Percentiles rank a stretch among this genome's conserved stretches.
phyloP scores from a whole-genome alignment of 2,113 vertebrate genomes.

The Hemibagrus wyckioides region DNA sequence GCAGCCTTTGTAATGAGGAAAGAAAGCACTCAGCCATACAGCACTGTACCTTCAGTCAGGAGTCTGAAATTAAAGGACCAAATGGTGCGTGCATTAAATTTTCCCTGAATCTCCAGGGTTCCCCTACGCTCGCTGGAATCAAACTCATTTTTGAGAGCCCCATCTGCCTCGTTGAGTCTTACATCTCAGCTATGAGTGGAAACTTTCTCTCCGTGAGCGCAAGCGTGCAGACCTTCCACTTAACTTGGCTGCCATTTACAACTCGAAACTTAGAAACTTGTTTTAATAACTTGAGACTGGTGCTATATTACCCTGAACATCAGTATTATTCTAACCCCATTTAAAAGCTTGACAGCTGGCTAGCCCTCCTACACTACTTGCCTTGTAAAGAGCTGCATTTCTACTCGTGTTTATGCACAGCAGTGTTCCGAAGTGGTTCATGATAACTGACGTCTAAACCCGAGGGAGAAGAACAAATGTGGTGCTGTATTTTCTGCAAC shows the following conservation, averaged over 20 bases:
- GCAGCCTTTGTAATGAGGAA: conserved; percentile 77
- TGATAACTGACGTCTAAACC: conserved; percentile 42
- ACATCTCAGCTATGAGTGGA: conserved; percentile 49
- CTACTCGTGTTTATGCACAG: conserved; percentile 5
- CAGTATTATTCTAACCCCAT: conserved; percentile 25
- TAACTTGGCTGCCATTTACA: conserved; percentile 38
- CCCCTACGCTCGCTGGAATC: conserved; percentile 64
- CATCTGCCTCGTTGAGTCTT: conserved; percentile 60
- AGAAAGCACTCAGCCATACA: conserved; percentile 70
- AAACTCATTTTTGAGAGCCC: conserved; percentile 59
- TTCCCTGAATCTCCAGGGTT: conserved; percentile 72
- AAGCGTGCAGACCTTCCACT: conserved; percentile 43
- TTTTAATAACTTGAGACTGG: conserved; percentile 26
- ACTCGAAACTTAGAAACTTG: conserved; percentile 21
- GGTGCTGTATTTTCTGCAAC: conserved; percentile 13
- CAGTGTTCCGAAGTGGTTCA: background rate
- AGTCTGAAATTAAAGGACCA: conserved; percentile 80
- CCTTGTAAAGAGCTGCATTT: conserved; percentile 24
- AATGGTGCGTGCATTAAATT: conserved; percentile 76
- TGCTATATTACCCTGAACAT: conserved; percentile 33
- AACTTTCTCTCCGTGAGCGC: conserved; percentile 49
- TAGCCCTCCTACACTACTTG: conserved; percentile 32
- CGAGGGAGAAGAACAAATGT: conserved; percentile 36
- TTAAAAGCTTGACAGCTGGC: conserved; percentile 29
- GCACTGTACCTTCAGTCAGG: conserved; percentile 69